Evolutionary conservation across 2,113 vertebrate species (phyloP), one percentile per base, ranked within the genome.

Genomic region (Toxotes chatareus): DNA sequence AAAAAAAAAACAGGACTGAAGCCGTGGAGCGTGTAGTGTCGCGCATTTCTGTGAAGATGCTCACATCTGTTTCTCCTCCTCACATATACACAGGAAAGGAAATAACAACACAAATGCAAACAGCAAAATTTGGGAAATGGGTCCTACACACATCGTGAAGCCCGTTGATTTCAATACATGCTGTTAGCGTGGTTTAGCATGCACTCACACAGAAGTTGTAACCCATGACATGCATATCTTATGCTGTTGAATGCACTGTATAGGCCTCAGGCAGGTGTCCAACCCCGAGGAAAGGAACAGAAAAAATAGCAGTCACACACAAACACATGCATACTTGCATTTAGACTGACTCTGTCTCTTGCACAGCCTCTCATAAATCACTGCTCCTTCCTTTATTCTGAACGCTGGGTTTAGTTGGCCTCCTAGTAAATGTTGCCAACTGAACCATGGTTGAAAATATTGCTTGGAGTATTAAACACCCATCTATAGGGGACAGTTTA

Each of bases 61-160:
- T 8, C 67, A 87, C 82, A 89, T 90, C 77, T 90, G 85, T 89
- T 71, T 75, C 68, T 73, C 60, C 56, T 70, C 17, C 34, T 68
- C 47, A 32, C n/a, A 64, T 31, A 44, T 31, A 44, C n/a, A 12
- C 47, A 60, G 36, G 11, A 71, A 83, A 83, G 64, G 77, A 86
- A 82, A 86, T 80, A 79, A 83, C n/a, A 79, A 65, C 61, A 67
- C 5, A 56, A 66, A 56, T 49, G 36, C 38, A 60, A 72, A 13
- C 44, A 55, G 16, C 14, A 68, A 38, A 64, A 55, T 14, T 2
- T n/a, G 9, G 5, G 7, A 46, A 55, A 69, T 5, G 27, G 6
- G 21, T 51, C 53, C 3, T 21, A 31, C 8, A 60, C 1, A 13
- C 34, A 64, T 34, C 32, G 38, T n/a, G 21, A 53, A 71, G 11